phyloP scores from a whole-genome alignment of 2,113 vertebrate species.

The Hippocampus comes region DNA sequence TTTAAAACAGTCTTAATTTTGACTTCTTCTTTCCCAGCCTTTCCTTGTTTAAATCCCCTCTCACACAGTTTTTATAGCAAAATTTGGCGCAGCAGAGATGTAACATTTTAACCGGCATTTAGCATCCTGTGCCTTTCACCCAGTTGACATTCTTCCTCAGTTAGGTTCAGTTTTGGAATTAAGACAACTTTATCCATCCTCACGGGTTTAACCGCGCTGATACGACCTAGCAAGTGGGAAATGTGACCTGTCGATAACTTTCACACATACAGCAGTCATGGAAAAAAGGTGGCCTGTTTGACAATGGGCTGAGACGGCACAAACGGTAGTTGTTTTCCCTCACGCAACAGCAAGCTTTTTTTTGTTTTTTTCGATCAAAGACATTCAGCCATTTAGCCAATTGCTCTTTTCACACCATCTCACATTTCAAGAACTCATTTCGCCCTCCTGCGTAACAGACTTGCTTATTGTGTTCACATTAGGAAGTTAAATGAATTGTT shows the following conservation, averaged over 20 bases:
- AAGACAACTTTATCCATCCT: not conserved
- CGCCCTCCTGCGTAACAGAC: constrained; percentile 31
- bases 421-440: constrained; percentile 45
- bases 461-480: constrained; percentile 11
- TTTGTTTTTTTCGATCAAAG: constrained; percentile 9
- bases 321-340: constrained; percentile 35
- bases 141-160: no score
- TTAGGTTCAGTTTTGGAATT: not conserved
- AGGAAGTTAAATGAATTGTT: constrained; percentile 1
- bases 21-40: no score
- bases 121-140: no score
- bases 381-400: constrained; percentile 49
- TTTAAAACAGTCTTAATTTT: no score
- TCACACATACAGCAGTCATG: not conserved
- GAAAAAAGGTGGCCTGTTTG: not conserved
- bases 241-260: not conserved
- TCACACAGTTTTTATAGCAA: no score
- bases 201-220: not conserved
- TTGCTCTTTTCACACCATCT: constrained; percentile 56
- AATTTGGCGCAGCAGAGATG: no score
- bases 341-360: constrained; percentile 11
- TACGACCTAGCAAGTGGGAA: not conserved
- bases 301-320: constrained; percentile 13
- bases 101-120: no score
- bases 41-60: no score